Conservation (phyloP, 1,140 invertebrate species). For the Oppia nitens region DNA sequence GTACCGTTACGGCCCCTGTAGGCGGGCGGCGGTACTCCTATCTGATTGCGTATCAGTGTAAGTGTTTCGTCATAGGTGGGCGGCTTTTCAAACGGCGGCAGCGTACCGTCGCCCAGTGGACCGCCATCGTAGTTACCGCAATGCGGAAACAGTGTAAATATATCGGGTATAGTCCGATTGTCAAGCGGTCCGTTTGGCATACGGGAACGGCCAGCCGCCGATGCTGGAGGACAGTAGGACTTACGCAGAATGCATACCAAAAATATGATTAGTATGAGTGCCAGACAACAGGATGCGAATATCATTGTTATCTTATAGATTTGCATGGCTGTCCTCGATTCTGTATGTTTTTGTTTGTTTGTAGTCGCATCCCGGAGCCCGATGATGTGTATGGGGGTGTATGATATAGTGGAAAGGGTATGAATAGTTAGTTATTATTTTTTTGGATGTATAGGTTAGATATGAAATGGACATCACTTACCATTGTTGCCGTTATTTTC, state of each 20-base stretch:
- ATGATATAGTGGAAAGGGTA: no score
- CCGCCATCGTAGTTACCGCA: not conserved
- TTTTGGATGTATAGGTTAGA: no score
- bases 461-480: no score
- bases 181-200: not conserved
- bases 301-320: constrained; percentile 13
- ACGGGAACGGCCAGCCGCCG: not conserved
- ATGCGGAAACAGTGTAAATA: constrained; percentile 4
- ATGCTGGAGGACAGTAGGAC: not conserved
- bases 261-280: constrained; percentile 10
- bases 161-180: not conserved
- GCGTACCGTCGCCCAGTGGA: not conserved
- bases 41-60: not conserved
- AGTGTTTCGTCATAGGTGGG: constrained; percentile 7
- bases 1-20: not conserved
- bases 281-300: constrained; percentile 6
- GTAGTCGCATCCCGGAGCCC: no score
- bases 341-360: no score
- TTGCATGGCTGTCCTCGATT: constrained; percentile 13
- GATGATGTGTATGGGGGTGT: no score
- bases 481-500: no score
- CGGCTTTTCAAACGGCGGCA: constrained; percentile 2
- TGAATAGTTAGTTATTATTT: no score
- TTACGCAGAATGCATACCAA: constrained; percentile 3
- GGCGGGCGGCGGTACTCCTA: not conserved